These are phyloP conservation scores for Cephus nigrinus DNA, from an alignment of 2,888 invertebrate species.

Conservation along the genomic window DNA sequence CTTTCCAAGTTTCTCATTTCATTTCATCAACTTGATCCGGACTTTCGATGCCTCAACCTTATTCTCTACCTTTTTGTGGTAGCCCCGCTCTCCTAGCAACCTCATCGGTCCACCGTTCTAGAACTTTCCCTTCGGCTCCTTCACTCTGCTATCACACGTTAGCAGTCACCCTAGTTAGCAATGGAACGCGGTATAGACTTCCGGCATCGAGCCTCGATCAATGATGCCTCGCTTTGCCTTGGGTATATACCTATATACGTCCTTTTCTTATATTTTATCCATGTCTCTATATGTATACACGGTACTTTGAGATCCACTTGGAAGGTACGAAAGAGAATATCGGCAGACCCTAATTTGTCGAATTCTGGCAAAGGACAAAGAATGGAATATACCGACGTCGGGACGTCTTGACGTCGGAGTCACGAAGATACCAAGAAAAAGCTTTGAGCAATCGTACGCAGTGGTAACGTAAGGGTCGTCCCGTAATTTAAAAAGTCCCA, in stretches of 20 bases:
- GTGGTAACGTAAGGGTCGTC: slow-evolving; percentile 31
- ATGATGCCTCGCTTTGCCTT: slow-evolving; percentile 36
- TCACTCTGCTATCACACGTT: slow-evolving; percentile 19
- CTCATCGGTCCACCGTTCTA: background rate
- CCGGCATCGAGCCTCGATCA: slow-evolving; percentile 43
- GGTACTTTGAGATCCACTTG: background rate
- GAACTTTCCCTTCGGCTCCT: too few relatives aligned
- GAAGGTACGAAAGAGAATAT: too few relatives aligned
- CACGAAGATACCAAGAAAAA: slow-evolving; percentile 13
- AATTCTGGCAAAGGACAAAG: too few relatives aligned
- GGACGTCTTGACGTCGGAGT: too few relatives aligned
- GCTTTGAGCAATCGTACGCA: slow-evolving; percentile 51
- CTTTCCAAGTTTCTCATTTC: slow-evolving; percentile 41
- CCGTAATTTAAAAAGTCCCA: slow-evolving; percentile 32
- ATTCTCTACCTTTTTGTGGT: slow-evolving; percentile 13
- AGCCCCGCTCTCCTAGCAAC: background rate
- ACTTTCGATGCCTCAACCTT: slow-evolving; percentile 33
- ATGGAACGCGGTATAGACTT: slow-evolving; percentile 37
- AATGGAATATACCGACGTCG: too few relatives aligned
- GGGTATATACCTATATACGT: too few relatives aligned
- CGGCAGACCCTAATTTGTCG: too few relatives aligned
- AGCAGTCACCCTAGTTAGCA: slow-evolving; percentile 36
- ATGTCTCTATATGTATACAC: background rate
- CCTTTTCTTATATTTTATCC: background rate
- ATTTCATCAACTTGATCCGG: slow-evolving; percentile 45